Evolutionary conservation across 2,888 invertebrate genomes (phyloP).

Genomic region (Cyclophora punctaria): DNA sequence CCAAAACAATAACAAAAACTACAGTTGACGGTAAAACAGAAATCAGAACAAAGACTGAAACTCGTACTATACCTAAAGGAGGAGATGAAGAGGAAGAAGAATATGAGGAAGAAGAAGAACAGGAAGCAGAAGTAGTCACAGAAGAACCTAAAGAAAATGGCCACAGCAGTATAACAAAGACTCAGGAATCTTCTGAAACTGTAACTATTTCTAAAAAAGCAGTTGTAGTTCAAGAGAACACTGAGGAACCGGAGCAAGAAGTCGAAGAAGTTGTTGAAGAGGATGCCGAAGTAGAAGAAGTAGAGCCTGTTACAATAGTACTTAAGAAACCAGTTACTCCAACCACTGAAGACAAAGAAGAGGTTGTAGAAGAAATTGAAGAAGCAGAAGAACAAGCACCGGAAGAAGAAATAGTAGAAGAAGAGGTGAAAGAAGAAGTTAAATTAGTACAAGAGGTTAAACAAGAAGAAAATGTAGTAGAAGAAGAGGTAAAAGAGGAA

Average conservation of each 20-base stretch:
- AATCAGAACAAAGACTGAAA: constrained; percentile 60
- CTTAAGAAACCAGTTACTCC: constrained; percentile 23
- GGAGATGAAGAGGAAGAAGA: constrained; percentile 45
- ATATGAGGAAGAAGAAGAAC: constrained; percentile 40
- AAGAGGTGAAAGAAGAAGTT: constrained; percentile 7
- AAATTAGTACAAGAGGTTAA: constrained; percentile 5
- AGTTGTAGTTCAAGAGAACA: constrained; percentile 42
- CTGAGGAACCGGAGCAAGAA: constrained; percentile 36
- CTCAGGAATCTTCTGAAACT: constrained; percentile 50
- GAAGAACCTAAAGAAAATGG: constrained; percentile 35
- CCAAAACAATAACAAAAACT: constrained; percentile 62
- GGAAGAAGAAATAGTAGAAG: not conserved
- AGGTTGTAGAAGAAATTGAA: constrained; percentile 3
- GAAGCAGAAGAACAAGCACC: constrained; percentile 12
- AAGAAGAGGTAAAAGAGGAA: constrained; percentile 2
- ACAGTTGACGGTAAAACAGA: constrained; percentile 62
- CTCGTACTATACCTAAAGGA: constrained; percentile 54
- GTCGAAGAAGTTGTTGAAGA: constrained; percentile 33
- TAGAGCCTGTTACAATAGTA: constrained; percentile 27
- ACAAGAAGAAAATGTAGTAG: constrained; percentile 5
- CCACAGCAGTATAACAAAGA: constrained; percentile 35
- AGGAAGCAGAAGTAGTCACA: constrained; percentile 27
- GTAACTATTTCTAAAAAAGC: constrained; percentile 48
- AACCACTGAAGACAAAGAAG: constrained; percentile 6
- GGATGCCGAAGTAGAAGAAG: constrained; percentile 29